Base-by-base conservation (phyloP, 2,113 vertebrate genomes). In the Bubo bubo region DNA sequence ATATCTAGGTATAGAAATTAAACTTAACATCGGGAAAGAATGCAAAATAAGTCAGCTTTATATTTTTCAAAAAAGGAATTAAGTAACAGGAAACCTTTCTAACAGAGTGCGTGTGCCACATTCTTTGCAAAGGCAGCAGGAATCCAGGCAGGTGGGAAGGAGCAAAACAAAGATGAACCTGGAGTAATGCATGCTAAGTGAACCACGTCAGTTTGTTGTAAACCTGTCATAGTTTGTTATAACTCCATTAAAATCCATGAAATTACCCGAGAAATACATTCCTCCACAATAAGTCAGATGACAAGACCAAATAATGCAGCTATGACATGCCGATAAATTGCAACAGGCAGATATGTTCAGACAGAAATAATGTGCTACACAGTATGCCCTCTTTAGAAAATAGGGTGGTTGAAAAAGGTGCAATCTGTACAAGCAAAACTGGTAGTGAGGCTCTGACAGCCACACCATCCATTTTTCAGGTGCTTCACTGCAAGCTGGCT, bases 391-490 rank as follows among this genome's bases (percentile, higher is more conserved):
- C 47, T 66, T 67, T 39, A 87, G 62, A 62, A 85, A 68, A 72
- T 0, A 39, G 2, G 4, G 32, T 13, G 37, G 28, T 21, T 73
- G 49, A 64, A 73, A 76, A 81, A 3, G 2, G 21, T 49, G 22
- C 28, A 13, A 39, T 20, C 47, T 59, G n/a, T 41, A 50, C 37
- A 76, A 80, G 39, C 9, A 59, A 84, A 84, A 63, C 0, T 6
- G 4, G 39, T 63, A 58, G 10, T 35, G n/a, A 91, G 12, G 53
- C 17, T 92, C 47, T 68, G 43, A 76, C n/a, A 87, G 68, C 28
- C 22, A 45, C 77, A 63, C 13, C 34, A 35, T 2, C 13, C 34
- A 6, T 70, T 81, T 53, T 86, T 80, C 75, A 64, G 28, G 37
- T 55, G 63, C 41, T 63, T 80, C 53, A 59, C n/a, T 75, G 71